phyloP scores from a whole-genome alignment of 2,113 vertebrate species.

The Hyaena hyaena region DNA sequence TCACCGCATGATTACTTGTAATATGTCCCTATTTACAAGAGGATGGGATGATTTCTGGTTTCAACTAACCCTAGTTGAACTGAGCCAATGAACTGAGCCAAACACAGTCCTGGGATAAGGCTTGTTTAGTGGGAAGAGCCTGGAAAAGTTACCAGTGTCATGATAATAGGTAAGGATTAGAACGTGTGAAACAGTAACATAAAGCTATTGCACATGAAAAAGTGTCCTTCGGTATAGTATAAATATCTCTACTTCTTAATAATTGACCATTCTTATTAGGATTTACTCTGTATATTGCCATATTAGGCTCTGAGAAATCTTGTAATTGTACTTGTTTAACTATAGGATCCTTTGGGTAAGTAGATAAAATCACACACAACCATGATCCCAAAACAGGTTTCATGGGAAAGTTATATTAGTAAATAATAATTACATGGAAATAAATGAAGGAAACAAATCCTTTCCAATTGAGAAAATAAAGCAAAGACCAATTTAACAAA shows the following conservation, averaged over 20 bases:
- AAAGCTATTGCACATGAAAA: not conserved
- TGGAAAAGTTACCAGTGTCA: not conserved
- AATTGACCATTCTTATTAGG: not conserved
- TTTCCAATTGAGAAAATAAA: slow-evolving; percentile 20
- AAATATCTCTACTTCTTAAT: not conserved
- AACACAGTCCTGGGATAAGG: not conserved
- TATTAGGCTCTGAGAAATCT: not conserved
- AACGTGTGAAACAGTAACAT: not conserved
- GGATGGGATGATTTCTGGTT: not conserved
- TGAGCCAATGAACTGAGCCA: not conserved
- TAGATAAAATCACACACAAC: not conserved
- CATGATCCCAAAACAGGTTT: not conserved
- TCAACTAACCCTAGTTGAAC: not conserved
- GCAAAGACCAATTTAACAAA: not conserved
- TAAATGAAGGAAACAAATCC: not conserved
- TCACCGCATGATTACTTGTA: not conserved
- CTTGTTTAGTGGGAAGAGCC: not conserved
- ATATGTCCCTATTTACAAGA: not conserved
- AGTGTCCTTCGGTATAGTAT: not conserved
- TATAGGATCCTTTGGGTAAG: not conserved
- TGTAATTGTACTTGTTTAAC: not conserved
- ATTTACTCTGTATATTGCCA: not conserved
- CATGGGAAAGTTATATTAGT: not conserved
- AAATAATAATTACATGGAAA: not conserved
- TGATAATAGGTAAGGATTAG: not conserved